Percentiles rank a stretch among this genome's conserved stretches.
phyloP scores from a whole-genome alignment of 2,113 vertebrate genomes.

The Chlamydotis undulata region DNA sequence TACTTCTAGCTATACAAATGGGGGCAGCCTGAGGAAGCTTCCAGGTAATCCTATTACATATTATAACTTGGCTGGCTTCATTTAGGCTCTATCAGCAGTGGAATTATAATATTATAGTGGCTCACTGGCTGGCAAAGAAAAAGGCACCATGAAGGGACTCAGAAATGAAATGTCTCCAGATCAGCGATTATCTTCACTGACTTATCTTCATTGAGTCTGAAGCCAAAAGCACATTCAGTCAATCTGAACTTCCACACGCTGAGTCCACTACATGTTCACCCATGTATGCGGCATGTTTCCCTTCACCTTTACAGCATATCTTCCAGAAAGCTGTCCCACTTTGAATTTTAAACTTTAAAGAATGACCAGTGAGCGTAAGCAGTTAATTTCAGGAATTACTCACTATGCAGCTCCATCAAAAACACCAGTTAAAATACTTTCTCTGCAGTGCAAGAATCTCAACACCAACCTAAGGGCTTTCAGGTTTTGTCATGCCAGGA shows the following conservation, averaged over 20 bases:
- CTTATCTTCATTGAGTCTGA: not conserved
- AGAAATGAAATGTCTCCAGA: not conserved
- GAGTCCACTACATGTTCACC: not conserved
- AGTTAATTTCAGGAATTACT: not conserved
- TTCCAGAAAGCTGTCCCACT: not conserved
- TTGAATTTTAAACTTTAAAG: not conserved
- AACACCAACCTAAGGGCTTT: not conserved
- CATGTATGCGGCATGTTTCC: not conserved
- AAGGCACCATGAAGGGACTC: not conserved
- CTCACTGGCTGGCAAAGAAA: not conserved
- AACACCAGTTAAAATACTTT: not conserved
- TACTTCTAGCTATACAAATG: not conserved
- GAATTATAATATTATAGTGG: not conserved
- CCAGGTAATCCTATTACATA: not conserved
- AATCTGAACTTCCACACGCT: not conserved
- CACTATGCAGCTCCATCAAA: not conserved
- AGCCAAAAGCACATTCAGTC: not conserved
- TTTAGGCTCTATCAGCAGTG: not conserved
- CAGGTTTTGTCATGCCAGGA: not conserved
- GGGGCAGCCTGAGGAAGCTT: not conserved
- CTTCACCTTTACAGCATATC: not conserved
- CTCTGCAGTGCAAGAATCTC: not conserved
- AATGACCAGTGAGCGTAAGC: not conserved
- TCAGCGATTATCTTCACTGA: not conserved
- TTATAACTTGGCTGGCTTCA: not conserved